These are phyloP conservation scores for Ispidina lecontei DNA, from an alignment of 2,797 vertebrate species.

Conservation along the genomic window DNA sequence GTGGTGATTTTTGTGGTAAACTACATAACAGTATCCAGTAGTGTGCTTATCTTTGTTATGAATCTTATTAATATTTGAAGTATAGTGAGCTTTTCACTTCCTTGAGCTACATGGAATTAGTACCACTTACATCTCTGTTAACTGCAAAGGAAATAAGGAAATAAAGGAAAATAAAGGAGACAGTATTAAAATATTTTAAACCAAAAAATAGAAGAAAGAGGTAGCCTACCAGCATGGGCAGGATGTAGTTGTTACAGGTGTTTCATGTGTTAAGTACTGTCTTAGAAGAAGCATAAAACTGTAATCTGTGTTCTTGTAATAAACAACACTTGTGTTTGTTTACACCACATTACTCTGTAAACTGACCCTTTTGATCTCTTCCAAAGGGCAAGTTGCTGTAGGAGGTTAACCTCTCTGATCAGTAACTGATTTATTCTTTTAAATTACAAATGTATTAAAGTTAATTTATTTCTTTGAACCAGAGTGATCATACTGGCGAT, in stretches of 20 bases:
- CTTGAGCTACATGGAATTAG: neutral
- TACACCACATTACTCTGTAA: neutral
- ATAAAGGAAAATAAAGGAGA: neutral
- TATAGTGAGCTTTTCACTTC: neutral
- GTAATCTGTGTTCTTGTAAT: neutral
- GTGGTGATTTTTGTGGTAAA: neutral
- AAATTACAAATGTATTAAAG: neutral
- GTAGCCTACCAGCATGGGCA: neutral
- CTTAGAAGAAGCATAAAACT: neutral
- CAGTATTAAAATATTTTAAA: neutral
- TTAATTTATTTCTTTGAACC: slow-evolving; percentile 27
- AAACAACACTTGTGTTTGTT: neutral
- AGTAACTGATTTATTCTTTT: neutral
- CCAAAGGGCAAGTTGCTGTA: neutral
- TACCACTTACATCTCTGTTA: neutral
- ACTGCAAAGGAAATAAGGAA: neutral
- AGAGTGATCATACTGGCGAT: slow-evolving; percentile 97
- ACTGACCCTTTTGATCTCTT: neutral
- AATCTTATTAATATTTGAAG: neutral
- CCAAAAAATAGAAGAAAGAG: neutral
- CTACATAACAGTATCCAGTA: neutral
- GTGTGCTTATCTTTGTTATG: neutral
- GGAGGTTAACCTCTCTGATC: neutral
- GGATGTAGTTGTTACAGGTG: neutral
- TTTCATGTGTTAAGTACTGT: neutral